Base-by-base conservation (phyloP, 1,140 invertebrate genomes). In the Dysdera silvatica region DNA sequence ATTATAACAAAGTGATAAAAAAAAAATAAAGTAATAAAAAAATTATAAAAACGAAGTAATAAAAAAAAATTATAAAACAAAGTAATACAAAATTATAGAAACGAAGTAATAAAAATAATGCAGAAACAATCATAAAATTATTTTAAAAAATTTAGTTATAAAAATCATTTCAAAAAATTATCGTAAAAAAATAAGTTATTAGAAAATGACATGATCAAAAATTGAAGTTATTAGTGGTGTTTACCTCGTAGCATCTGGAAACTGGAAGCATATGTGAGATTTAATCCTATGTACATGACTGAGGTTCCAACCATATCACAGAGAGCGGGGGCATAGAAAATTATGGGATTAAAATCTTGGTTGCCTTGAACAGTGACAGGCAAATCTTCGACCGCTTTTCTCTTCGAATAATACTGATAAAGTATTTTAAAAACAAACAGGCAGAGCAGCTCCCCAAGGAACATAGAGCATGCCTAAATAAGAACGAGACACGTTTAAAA, bases 211-310 rank as follows among this genome's bases (percentile, higher is more conserved):
- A n/a, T n/a, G n/a, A n/a, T n/a, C n/a, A n/a, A n/a, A n/a, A n/a
- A n/a, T 40, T 40, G 37, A 40, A 20, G 20, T 16, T 16, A 40
- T 16, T 20, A 16, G 20, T 40, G 20, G 37, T 54, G 48, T 43
- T 58, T 71, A 84, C 90, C 91, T 81, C 94, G 80, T 67, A 98
- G 84, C 94, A 98, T 98, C 80, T 97, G 94, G 74, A 95, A 97
- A 72, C 91, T 95, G 57, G 90, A 94, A 1, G 89, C 87, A 74
- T 88, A 94, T 1, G 95, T 98, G 68, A 98, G 76, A 70, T 84
- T 95, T 18, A 98, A 78, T 8, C 91, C 93, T 49, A 96, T 82
- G 66, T 95, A 93, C 86, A 94, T 91, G 12, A 88, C 80, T 1
- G 89, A 88, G 12, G 90, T 91, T 10, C 82, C 87, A 58, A 82